phyloP scores from a whole-genome alignment of 1,140 invertebrate species.

The Drosophila triauraria region DNA sequence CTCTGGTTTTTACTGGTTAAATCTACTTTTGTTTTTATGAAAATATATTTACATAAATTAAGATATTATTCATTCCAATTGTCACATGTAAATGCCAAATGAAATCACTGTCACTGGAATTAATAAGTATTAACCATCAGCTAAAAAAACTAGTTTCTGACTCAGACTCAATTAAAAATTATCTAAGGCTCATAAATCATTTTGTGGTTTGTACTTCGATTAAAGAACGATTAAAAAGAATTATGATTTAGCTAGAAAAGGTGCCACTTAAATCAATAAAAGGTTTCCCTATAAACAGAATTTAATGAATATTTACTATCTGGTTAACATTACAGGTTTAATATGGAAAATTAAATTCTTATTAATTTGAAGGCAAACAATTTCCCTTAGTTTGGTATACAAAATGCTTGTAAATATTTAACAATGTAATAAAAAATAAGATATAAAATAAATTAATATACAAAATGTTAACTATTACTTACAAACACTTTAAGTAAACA shows the following conservation, averaged over 20 bases:
- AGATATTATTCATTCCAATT: constrained; percentile 3
- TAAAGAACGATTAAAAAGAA: neutral
- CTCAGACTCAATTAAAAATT: constrained; percentile 6
- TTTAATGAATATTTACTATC: neutral
- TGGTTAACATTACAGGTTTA: too few species aligned
- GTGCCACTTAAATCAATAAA: neutral
- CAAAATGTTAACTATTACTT: too few species aligned
- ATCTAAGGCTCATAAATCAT: constrained; percentile 9
- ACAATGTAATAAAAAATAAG: too few species aligned
- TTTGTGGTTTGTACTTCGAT: neutral
- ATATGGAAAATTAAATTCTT: too few species aligned
- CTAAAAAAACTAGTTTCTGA: constrained; percentile 1
- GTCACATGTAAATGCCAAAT: neutral
- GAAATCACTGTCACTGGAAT: constrained; percentile 8
- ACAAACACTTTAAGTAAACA: too few species aligned
- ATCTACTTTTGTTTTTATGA: neutral
- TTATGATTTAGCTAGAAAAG: neutral
- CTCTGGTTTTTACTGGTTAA: neutral
- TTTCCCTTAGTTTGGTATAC: too few species aligned
- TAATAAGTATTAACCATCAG: neutral
- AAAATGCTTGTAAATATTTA: too few species aligned
- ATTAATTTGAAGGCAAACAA: too few species aligned
- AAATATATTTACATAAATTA: constrained; percentile 1
- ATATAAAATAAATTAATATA: too few species aligned
- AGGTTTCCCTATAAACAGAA: neutral